Evolutionary conservation across 2,113 vertebrate genomes (phyloP), one percentile per base, ranked within the genome.

Genomic region (Burhinus bistriatus): DNA sequence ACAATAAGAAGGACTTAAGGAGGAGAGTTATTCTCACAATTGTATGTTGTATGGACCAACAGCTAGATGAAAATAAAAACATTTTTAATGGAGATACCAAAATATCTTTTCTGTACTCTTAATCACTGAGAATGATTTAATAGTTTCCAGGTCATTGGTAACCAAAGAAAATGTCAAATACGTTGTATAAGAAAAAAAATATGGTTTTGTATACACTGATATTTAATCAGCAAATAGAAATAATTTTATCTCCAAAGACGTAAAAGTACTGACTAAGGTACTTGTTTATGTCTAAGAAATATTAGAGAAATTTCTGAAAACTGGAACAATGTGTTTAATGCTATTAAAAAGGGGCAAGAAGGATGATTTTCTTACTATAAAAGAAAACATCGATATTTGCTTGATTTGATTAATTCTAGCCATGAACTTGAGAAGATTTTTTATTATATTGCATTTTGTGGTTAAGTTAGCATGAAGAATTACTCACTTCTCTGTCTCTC

Each of bases 141-240:
- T 38, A 23, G 8, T 69, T 93, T 69, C 7, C 10, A 45, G 8
- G 9, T 64, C 1, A 36, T 40, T 76, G 51, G 16, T 52, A 85
- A 78, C 5, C 6, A 54, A 23, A 18, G 5, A 55, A 5, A 78
- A 69, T 57, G 5, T 26, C 80, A 55, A 76, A 51, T 29, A 61
- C 15, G 11, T 11, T 22, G 1, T 10, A 12, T 40, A 54, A 75
- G 5, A 8, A 9, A 34, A 83, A 59, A 49, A 49, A 14, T 7
- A 42, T 5, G 0, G 7, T 5, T 90, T 64, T 77, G 0, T 64
- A 55, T 25, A 49, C 9, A 72, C 5, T 61, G 57, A 38, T 0
- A 30, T 72, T 76, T 66, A 72, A 62, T 64, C 4, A 55, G 4
- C 4, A 19, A 34, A 30, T 42, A 44, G 9, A 40, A 73, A n/a